Percentiles rank a stretch among this genome's conserved stretches.
Conservation (phyloP, 2,797 vertebrate genomes). For the Fringilla coelebs region DNA sequence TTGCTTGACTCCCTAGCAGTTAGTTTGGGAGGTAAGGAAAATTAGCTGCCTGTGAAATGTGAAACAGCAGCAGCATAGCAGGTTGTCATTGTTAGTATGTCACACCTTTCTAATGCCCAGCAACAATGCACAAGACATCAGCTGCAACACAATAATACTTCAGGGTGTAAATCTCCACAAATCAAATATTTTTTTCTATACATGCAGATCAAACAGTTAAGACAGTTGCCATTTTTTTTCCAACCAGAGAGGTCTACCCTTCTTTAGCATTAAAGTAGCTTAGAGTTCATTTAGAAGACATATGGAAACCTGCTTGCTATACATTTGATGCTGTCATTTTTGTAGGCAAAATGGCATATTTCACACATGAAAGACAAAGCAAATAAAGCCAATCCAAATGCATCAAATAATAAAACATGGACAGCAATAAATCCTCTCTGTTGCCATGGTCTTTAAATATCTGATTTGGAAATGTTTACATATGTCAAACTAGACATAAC, state of each 20-base stretch:
- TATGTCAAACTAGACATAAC: not conserved
- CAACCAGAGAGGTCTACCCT: not conserved
- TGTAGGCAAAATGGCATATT: not conserved
- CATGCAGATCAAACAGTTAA: constrained; percentile 4
- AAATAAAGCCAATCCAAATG: not conserved
- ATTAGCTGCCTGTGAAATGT: constrained; percentile 1
- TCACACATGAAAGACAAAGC: constrained; percentile 13
- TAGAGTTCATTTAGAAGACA: not conserved
- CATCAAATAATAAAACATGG: not conserved
- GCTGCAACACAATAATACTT: not conserved
- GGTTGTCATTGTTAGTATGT: not conserved
- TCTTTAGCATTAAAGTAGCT: not conserved
- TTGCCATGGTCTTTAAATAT: not conserved
- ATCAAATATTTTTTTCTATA: not conserved
- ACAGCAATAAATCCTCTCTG: not conserved
- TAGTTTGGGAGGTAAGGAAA: not conserved
- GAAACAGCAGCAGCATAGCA: not conserved
- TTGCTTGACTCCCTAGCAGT: not conserved
- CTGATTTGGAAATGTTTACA: not conserved
- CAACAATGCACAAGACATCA: not conserved
- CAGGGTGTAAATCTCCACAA: not conserved
- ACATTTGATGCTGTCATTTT: not conserved
- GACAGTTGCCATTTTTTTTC: not conserved
- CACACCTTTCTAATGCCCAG: not conserved
- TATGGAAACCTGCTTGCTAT: not conserved